phyloP scores from a whole-genome alignment of 1,140 invertebrate genomes.

The Ceratosolen fusciceps region DNA sequence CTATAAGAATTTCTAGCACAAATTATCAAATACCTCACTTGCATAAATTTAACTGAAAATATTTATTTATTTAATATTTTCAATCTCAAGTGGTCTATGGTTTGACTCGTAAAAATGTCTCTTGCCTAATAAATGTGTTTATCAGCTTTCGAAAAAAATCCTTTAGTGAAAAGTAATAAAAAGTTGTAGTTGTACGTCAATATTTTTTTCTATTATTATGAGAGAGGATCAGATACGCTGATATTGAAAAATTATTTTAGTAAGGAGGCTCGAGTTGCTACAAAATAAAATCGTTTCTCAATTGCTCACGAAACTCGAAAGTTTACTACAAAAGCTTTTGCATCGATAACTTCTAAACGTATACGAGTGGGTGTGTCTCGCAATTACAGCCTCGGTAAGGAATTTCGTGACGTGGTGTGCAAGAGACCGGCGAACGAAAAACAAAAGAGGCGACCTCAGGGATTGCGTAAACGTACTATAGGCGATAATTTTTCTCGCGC shows the following conservation, averaged over 20 bases:
- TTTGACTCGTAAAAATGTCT: neutral
- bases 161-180: neutral
- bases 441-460: neutral
- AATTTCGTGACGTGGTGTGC: neutral
- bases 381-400: neutral
- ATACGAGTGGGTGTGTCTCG: neutral
- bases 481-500: neutral
- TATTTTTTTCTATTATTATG: neutral
- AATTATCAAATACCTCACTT: too few species aligned
- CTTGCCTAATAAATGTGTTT: neutral
- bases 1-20: too few species aligned
- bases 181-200: constrained; percentile 1
- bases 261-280: too few species aligned
- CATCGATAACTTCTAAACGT: neutral
- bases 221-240: neutral
- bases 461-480: neutral
- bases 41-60: too few species aligned
- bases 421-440: neutral
- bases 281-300: neutral
- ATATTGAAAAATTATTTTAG: neutral
- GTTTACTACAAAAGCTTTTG: neutral
- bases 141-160: neutral
- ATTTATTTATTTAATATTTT: neutral
- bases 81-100: neutral
- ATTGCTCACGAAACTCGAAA: neutral